Percentiles rank a stretch among this genome's conserved stretches.
Conservation (phyloP, 2,797 vertebrate species). For the Schizopygopsis pylzovi region DNA sequence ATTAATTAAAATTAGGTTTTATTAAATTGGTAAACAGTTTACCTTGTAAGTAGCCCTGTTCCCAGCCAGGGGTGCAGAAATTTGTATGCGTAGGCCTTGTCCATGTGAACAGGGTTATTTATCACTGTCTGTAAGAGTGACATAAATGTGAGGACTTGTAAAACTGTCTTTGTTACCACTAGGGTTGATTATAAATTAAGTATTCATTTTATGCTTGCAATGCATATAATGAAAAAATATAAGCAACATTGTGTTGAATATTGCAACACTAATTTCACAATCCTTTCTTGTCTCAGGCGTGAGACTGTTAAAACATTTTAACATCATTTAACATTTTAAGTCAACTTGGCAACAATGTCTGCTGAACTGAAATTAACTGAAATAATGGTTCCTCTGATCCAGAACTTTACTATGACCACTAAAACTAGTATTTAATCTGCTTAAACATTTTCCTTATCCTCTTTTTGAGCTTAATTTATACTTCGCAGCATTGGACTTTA, state of each 20-base stretch:
- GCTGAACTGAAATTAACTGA: neutral
- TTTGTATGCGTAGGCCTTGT: conserved; percentile 83
- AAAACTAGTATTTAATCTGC: neutral
- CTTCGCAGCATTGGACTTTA: neutral
- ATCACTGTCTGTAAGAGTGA: conserved; percentile 78
- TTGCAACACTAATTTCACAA: neutral
- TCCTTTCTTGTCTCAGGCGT: neutral
- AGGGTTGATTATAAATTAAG: neutral
- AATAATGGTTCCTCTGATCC: neutral
- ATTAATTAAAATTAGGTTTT: neutral
- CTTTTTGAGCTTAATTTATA: neutral
- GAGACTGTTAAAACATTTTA: neutral
- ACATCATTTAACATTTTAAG: neutral
- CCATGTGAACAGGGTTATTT: conserved; percentile 84
- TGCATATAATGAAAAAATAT: neutral
- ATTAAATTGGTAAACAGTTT: conserved; percentile 14
- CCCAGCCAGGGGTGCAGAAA: conserved; percentile 95
- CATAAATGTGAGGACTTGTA: neutral
- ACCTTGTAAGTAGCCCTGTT: conserved; percentile 95
- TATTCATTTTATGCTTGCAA: neutral
- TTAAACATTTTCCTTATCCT: neutral
- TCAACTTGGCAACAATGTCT: neutral
- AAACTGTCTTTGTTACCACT: neutral
- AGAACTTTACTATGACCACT: neutral
- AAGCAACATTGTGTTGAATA: neutral